Conservation (phyloP, 2,888 invertebrate species). For the Cheilosia vernalis region DNA sequence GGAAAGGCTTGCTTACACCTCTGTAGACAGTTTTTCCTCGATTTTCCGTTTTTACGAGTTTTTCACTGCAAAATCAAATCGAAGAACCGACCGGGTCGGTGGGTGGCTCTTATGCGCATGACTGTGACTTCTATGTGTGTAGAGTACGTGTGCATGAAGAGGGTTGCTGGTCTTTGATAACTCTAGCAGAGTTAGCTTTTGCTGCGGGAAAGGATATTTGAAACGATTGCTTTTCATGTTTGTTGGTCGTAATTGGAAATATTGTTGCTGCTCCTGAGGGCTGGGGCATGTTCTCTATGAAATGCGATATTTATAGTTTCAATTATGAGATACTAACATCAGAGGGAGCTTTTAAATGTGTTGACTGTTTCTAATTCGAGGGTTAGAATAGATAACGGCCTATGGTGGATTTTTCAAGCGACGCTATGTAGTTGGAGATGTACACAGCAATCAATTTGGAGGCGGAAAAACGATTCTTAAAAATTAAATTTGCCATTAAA, state of each 20-base stretch:
- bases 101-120: constrained; percentile 55
- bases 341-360: not conserved
- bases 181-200: constrained; percentile 24
- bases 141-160: constrained; percentile 8
- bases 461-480: too few relatives aligned
- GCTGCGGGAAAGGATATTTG: constrained; percentile 24
- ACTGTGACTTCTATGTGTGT: not conserved
- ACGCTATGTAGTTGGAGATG: too few relatives aligned
- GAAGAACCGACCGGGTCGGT: not conserved
- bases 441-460: too few relatives aligned
- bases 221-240: constrained; percentile 31
- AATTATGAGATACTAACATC: not conserved
- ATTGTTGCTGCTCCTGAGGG: not conserved
- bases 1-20: constrained; percentile 25
- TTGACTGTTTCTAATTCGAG: not conserved
- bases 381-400: not conserved
- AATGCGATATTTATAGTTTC: constrained; percentile 12
- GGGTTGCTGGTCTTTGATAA: constrained; percentile 32
- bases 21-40: constrained; percentile 10
- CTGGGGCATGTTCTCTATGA: constrained; percentile 3
- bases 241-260: constrained; percentile 10
- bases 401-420: too few relatives aligned
- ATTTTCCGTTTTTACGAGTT: constrained; percentile 32
- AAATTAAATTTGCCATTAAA: too few relatives aligned
- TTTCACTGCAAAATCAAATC: constrained; percentile 55